Percentiles rank a stretch among this genome's conserved stretches.
Conservation (phyloP, 1,140 invertebrate genomes). For the Euwallacea fornicatus region DNA sequence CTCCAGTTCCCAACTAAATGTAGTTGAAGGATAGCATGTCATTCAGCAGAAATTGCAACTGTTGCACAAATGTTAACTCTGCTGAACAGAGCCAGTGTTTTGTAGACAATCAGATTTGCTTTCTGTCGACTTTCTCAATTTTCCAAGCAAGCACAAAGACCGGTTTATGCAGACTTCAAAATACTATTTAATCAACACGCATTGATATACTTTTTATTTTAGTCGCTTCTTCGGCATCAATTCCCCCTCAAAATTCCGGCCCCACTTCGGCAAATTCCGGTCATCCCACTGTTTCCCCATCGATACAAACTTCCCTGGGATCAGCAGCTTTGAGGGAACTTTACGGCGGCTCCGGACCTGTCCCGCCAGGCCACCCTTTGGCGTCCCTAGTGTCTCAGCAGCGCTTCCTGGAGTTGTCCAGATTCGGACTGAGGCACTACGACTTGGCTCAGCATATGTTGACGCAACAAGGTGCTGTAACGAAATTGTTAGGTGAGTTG, state of each 20-base stretch:
- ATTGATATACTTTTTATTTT: conserved; percentile 33
- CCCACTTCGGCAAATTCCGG: conserved; percentile 26
- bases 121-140: too few relatives aligned
- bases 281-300: conserved; percentile 25
- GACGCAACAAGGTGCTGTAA: conserved; percentile 88
- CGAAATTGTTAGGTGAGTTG: conserved; percentile 81
- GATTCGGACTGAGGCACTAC: conserved; percentile 81
- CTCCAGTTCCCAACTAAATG: too few relatives aligned
- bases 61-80: too few relatives aligned
- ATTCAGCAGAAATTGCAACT: too few relatives aligned
- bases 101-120: too few relatives aligned
- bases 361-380: conserved; percentile 62
- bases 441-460: conserved; percentile 87
- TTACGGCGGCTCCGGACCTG: conserved; percentile 56
- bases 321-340: conserved; percentile 52
- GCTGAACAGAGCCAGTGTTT: too few relatives aligned
- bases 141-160: too few relatives aligned
- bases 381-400: conserved; percentile 70
- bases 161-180: too few relatives aligned
- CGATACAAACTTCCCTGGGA: conserved; percentile 44
- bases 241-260: conserved; percentile 39
- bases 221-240: conserved; percentile 48
- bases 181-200: too few relatives aligned
- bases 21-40: too few relatives aligned
- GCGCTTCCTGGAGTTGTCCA: conserved; percentile 78